A percentile compares a stretch with the other conserved stretches of the same genome.
Evolutionary conservation across 2,113 vertebrate species (phyloP).

Genomic region (Mungos mungo): DNA sequence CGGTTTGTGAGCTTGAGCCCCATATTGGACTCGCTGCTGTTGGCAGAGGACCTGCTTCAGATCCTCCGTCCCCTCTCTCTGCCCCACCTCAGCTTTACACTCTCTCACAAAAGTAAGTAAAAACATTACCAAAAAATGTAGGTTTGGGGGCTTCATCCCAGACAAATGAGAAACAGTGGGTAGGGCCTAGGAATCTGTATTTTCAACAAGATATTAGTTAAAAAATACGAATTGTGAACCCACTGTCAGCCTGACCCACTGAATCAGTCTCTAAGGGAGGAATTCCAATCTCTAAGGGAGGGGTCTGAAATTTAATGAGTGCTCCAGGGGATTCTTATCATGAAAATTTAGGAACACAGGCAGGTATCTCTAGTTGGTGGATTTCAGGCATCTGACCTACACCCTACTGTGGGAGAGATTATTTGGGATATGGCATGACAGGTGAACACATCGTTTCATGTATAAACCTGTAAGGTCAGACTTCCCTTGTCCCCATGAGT

Average conservation of each 20-base stretch:
- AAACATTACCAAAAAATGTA: too few species aligned
- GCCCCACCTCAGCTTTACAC: too few species aligned
- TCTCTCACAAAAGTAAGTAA: too few species aligned
- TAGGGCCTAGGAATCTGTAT: neutral
- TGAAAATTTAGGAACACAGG: neutral
- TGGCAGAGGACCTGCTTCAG: too few species aligned
- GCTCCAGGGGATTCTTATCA: neutral
- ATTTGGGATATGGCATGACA: neutral
- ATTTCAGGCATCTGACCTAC: conserved; percentile 1
- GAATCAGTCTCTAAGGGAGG: neutral
- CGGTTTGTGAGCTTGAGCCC: too few species aligned
- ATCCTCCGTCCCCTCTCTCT: too few species aligned
- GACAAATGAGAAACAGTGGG: neutral
- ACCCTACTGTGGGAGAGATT: neutral
- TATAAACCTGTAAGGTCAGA: neutral
- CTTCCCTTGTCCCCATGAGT: neutral
- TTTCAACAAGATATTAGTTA: neutral
- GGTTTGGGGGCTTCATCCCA: neutral
- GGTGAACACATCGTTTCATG: neutral
- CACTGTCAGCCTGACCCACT: neutral
- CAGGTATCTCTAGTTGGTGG: neutral
- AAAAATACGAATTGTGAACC: neutral
- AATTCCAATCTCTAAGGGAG: neutral
- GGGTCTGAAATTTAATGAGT: neutral
- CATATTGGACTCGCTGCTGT: too few species aligned